Conservation (phyloP, 2,888 invertebrate genomes). For the Tachina lurida region DNA sequence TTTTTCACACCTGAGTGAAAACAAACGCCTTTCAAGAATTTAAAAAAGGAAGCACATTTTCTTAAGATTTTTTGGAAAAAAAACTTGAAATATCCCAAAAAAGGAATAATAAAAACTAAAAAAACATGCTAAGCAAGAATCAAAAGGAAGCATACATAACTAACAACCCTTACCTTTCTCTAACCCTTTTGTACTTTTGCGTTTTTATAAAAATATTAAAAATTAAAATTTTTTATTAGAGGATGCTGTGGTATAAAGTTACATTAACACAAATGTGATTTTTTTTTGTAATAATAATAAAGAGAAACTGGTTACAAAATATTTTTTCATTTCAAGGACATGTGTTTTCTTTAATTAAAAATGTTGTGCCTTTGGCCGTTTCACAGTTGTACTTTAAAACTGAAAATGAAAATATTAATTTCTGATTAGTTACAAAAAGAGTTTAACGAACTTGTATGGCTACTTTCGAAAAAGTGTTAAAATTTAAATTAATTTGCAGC, state of each 20-base stretch:
- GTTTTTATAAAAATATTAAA: conserved; percentile 21
- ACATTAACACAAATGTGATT: conserved; percentile 49
- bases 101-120: neutral
- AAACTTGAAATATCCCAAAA: conserved; percentile 35
- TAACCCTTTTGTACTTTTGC: conserved; percentile 40
- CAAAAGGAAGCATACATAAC: conserved; percentile 4
- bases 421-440: conserved; percentile 16
- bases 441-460: conserved; percentile 12
- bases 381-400: conserved; percentile 37
- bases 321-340: conserved; percentile 50
- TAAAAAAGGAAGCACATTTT: conserved; percentile 19
- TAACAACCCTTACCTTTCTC: conserved; percentile 41
- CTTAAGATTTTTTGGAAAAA: conserved; percentile 37
- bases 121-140: conserved; percentile 40
- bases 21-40: conserved; percentile 36
- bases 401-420: conserved; percentile 35
- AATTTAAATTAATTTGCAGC: neutral
- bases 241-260: conserved; percentile 58
- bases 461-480: neutral
- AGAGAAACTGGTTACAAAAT: conserved; percentile 48
- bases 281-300: conserved; percentile 7
- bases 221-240: conserved; percentile 22
- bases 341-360: conserved; percentile 54
- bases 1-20: conserved; percentile 59
- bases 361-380: conserved; percentile 36